Evolutionary conservation across 1,140 invertebrate genomes (phyloP).

Genomic region (Pinna nobilis): DNA sequence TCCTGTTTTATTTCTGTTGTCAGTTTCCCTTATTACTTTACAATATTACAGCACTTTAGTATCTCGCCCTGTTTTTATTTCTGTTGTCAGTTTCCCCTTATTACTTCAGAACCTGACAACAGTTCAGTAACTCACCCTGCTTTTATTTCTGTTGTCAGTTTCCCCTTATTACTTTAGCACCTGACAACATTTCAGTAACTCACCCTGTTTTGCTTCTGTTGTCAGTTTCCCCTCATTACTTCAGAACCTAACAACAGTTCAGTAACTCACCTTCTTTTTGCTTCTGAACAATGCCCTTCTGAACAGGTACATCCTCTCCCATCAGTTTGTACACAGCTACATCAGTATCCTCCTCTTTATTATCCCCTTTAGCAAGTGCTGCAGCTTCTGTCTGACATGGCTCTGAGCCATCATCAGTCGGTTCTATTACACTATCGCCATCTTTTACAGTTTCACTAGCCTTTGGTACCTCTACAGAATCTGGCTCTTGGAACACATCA

Average conservation of each 20-base stretch:
- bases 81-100: neutral
- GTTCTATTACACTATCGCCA: neutral
- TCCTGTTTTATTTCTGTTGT: too few species aligned
- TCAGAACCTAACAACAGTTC: too few species aligned
- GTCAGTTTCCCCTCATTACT: neutral
- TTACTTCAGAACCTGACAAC: neutral
- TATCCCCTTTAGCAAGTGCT: neutral
- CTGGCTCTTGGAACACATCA: constrained; percentile 12
- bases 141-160: neutral
- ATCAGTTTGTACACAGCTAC: constrained; percentile 52
- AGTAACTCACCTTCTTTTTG: constrained; percentile 57
- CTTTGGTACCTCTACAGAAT: constrained; percentile 31
- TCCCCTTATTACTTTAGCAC: neutral
- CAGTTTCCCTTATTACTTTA: too few species aligned
- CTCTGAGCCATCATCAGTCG: neutral
- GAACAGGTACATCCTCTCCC: constrained; percentile 53
- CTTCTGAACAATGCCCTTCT: constrained; percentile 56
- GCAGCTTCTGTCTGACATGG: neutral
- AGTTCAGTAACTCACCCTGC: too few species aligned
- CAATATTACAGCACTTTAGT: too few species aligned
- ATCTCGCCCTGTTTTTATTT: too few species aligned
- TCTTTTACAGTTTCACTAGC: neutral
- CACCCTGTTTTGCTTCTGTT: too few species aligned
- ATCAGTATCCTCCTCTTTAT: neutral
- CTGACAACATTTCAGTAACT: too few species aligned